Base-by-base conservation (phyloP, 23 tunicate species). In the Ciona savignyi region DNA sequence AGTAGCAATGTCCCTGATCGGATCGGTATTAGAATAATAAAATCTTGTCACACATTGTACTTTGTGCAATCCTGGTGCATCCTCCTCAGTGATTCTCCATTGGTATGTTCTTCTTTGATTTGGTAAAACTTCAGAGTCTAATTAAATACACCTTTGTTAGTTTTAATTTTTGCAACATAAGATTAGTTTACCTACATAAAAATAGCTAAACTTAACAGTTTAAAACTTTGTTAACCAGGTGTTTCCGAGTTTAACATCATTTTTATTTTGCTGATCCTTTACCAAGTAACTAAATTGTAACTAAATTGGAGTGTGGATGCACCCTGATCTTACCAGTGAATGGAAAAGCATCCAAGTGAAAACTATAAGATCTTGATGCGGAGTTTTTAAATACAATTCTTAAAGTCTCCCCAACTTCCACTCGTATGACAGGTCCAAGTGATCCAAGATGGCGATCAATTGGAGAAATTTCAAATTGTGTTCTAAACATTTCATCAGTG, bases 341-440 rank as follows among this genome's bases (percentile, higher is more conserved):
- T 42, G 51, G 51, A 33, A 69, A 31, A 2, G 51, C 73, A 30
- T 69, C 73, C 1, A 69, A 26, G 33, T 30, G 34, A 4, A 69
- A 1, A 35, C 32, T 69, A 51, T 31, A 69, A 1, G 51, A 28
- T 9, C 34, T 69, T 3, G 73, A 31, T 6, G 73, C 73, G 51
- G 34, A 35, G 25, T 69, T 69, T 32, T 69, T 69, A 9, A 69
- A 69, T 3, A 69, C 73, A 9, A 69, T 69, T 26, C 73, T 69
- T 22, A 69, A 31, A 1, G 51, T 32, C 9, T 69, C 73, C 24
- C 34, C 73, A 35, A 35, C 34, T 32, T 69, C 49, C 3, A 69
- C 51, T 32, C 73, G 49, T 11, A 69, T 23, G 20, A 69, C 73
- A 1, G 73, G 73, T 20, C 73, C 73, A 11, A 69, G 51, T 30